Evolutionary conservation across 2,888 invertebrate genomes (phyloP).

Genomic region (Augochlorella aurata): DNA sequence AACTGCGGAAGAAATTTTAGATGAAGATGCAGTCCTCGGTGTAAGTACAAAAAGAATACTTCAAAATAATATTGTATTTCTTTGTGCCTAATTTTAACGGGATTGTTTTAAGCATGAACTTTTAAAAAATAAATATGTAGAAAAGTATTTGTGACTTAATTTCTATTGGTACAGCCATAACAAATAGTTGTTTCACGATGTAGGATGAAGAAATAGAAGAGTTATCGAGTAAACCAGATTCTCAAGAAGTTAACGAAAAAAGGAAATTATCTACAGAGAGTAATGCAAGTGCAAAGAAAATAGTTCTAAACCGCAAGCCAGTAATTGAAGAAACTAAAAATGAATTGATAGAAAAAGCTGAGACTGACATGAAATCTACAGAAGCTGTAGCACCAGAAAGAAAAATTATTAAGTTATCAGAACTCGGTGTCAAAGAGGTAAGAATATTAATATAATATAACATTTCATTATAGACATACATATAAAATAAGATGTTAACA

Average conservation of each 20-base stretch:
- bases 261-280: slow-evolving; percentile 77
- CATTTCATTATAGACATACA: not conserved
- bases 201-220: slow-evolving; percentile 81
- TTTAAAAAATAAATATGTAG: not conserved
- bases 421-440: slow-evolving; percentile 85
- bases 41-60: slow-evolving; percentile 74
- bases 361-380: slow-evolving; percentile 84
- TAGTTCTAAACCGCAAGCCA: slow-evolving; percentile 83
- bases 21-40: slow-evolving; percentile 84
- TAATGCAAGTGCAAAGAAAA: slow-evolving; percentile 83
- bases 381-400: slow-evolving; percentile 77
- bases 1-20: slow-evolving; percentile 83
- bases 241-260: slow-evolving; percentile 75
- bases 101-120: not conserved
- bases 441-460: slow-evolving; percentile 18
- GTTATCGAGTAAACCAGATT: slow-evolving; percentile 77
- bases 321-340: slow-evolving; percentile 77
- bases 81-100: too few relatives aligned
- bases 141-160: not conserved
- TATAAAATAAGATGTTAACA: not conserved
- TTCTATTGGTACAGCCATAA: not conserved
- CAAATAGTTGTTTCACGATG: slow-evolving; percentile 6
- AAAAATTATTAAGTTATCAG: slow-evolving; percentile 85
- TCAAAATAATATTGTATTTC: not conserved
- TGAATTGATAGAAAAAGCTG: slow-evolving; percentile 78